Conservation (phyloP, 2,113 vertebrate genomes). For the Clarias macrocephalus region DNA sequence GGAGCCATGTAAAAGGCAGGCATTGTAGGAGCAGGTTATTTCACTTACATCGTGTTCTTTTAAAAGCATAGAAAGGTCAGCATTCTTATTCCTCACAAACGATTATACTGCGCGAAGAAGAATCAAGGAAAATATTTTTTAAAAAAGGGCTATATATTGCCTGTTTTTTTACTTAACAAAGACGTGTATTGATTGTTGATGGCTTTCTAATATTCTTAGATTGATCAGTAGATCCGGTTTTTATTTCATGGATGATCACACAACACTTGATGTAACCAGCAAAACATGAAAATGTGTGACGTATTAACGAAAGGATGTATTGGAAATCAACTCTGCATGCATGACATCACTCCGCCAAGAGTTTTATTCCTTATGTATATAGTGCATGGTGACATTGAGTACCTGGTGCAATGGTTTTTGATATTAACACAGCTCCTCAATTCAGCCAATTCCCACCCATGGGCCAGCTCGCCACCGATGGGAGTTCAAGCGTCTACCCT, state of each 20-base stretch:
- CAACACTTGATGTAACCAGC: not conserved
- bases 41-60: not conserved
- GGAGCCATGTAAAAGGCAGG: not conserved
- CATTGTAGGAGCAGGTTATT: not conserved
- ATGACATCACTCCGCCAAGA: not conserved
- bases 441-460: not conserved
- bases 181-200: not conserved
- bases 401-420: not conserved
- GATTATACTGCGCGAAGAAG: constrained; percentile 52
- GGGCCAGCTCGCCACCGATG: not conserved
- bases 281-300: not conserved
- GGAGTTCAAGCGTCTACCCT: not conserved
- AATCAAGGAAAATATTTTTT: not conserved
- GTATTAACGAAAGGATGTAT: not conserved
- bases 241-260: not conserved
- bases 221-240: not conserved
- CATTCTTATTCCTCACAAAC: constrained; percentile 17
- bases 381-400: not conserved
- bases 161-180: not conserved
- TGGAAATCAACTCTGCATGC: not conserved
- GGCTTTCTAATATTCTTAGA: not conserved
- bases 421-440: not conserved
- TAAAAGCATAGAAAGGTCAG: constrained; percentile 21
- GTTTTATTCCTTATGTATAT: not conserved
- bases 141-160: no score